Conservation (phyloP, 2,888 invertebrate species). For the Stratiomys singularior region DNA sequence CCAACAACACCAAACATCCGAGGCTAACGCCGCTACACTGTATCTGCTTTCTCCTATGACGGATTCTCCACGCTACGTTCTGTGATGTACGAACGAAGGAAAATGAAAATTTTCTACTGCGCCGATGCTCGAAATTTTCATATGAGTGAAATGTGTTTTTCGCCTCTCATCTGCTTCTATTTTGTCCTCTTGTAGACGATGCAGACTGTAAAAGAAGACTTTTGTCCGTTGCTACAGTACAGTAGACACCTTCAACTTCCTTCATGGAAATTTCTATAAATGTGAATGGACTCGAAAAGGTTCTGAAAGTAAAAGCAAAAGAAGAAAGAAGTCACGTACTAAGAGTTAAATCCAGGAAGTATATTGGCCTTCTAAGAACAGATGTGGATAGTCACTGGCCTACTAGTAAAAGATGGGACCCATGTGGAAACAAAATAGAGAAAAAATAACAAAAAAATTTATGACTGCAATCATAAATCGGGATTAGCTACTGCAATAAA, state of each 20-base stretch:
- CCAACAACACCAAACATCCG: not conserved
- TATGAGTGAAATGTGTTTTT: slow-evolving; percentile 10
- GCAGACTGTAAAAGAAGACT: slow-evolving; percentile 18
- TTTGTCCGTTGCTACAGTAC: not conserved
- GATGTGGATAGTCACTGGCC: not conserved
- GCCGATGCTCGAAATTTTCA: slow-evolving; percentile 38
- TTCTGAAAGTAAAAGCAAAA: not conserved
- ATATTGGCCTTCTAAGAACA: not conserved
- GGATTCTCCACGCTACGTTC: not conserved
- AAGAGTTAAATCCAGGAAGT: not conserved
- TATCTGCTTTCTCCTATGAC: not conserved
- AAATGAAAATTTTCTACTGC: slow-evolving; percentile 36
- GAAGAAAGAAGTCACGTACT: slow-evolving; percentile 3
- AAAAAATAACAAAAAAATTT: slow-evolving; percentile 1
- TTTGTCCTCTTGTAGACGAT: slow-evolving; percentile 28
- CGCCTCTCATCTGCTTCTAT: slow-evolving; percentile 31
- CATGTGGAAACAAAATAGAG: not conserved
- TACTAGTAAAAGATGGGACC: not conserved
- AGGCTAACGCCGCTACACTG: not conserved
- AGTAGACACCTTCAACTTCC: not conserved
- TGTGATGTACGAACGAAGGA: not conserved
- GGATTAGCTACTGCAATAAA: not conserved
- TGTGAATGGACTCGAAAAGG: not conserved
- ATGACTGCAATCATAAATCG: not conserved
- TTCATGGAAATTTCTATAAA: not conserved